Percentiles rank a stretch among this genome's conserved stretches.
Evolutionary conservation across 1,140 invertebrate genomes (phyloP).

Genomic region (Drosophila bifasciata): DNA sequence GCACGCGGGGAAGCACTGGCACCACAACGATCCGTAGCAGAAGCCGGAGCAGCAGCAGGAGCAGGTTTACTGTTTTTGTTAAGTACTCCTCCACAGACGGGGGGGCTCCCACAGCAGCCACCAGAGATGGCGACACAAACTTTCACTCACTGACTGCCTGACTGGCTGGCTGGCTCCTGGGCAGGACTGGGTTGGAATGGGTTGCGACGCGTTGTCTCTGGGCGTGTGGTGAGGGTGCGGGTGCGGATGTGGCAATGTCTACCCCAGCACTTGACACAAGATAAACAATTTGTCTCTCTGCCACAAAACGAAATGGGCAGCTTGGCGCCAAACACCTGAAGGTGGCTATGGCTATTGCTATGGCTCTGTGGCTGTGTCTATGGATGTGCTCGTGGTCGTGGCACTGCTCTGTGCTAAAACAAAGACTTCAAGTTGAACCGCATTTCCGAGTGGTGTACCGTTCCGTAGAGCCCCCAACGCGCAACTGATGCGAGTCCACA

Average conservation of each 20-base stretch:
- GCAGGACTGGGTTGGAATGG: conserved; percentile 1
- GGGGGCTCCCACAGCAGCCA: conserved; percentile 56
- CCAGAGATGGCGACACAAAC: conserved; percentile 51
- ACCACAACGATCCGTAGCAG: too few species aligned
- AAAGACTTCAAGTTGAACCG: conserved; percentile 2
- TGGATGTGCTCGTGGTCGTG: too few species aligned
- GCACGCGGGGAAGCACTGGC: conserved; percentile 23
- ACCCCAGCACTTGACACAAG: conserved; percentile 73
- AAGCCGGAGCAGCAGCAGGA: conserved; percentile 8
- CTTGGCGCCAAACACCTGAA: conserved; percentile 78
- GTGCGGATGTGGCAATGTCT: background rate
- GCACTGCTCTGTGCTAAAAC: conserved; percentile 16
- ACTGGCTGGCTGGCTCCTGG: conserved; percentile 10
- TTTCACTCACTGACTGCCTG: conserved; percentile 49
- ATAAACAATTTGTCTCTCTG: conserved; percentile 79
- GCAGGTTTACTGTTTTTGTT: conserved; percentile 48
- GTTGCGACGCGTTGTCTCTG: background rate
- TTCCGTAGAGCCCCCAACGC: conserved; percentile 45
- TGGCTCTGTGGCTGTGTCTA: too few species aligned
- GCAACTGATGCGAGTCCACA: conserved; percentile 32
- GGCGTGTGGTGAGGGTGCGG: background rate
- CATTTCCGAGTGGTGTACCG: conserved; percentile 45
- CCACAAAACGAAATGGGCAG: conserved; percentile 66
- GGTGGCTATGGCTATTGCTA: background rate
- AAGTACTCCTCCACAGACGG: conserved; percentile 66